phyloP scores from a whole-genome alignment of 2,888 invertebrate species.

The Epiblema foenella region DNA sequence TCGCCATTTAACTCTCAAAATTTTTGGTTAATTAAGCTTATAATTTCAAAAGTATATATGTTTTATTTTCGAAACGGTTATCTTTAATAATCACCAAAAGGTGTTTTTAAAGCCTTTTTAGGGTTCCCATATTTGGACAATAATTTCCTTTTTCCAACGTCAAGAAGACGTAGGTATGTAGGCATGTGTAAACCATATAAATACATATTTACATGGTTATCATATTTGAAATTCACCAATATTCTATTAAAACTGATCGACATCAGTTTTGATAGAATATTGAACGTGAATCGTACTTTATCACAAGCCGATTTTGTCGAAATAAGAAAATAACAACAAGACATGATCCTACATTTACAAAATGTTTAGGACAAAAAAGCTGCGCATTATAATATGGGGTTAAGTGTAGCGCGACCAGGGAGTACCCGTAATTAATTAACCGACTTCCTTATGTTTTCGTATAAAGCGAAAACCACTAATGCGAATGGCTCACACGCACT shows the following conservation, averaged over 20 bases:
- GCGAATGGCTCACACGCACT: neutral
- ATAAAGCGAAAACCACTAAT: constrained; percentile 7
- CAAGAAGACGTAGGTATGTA: neutral
- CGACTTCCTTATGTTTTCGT: neutral
- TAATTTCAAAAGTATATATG: neutral
- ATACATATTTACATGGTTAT: too few relatives aligned
- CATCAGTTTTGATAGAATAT: too few relatives aligned
- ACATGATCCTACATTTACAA: neutral
- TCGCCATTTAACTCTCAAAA: neutral
- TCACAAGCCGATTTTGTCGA: too few relatives aligned
- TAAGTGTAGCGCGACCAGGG: neutral
- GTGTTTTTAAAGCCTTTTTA: too few relatives aligned
- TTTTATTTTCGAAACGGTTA: neutral
- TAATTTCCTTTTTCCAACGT: constrained; percentile 5
- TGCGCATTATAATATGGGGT: neutral
- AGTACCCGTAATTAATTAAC: too few relatives aligned
- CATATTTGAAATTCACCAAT: too few relatives aligned
- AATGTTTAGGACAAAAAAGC: neutral
- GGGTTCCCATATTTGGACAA: constrained; percentile 6
- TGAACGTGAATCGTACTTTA: neutral
- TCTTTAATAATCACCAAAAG: neutral
- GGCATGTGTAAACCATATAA: neutral
- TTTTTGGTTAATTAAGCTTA: neutral
- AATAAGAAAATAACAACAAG: too few relatives aligned
- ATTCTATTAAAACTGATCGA: neutral